phyloP scores from a whole-genome alignment of 2,113 vertebrate species.

The Agapornis roseicollis region DNA sequence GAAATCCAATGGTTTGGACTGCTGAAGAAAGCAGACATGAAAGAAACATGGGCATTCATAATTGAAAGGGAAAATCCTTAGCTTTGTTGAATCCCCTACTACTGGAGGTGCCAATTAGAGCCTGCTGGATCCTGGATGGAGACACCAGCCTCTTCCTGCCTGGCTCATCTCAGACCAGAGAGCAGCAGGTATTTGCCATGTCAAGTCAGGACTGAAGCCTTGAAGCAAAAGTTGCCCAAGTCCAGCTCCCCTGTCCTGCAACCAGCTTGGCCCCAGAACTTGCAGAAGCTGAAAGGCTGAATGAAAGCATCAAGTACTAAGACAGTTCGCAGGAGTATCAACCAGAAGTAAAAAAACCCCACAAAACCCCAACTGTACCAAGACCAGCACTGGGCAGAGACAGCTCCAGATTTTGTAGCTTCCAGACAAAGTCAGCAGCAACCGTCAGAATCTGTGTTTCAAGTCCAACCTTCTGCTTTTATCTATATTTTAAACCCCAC shows the following conservation, averaged over 20 bases:
- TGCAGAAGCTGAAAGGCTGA: conserved; percentile 29
- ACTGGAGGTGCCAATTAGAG: conserved; percentile 37
- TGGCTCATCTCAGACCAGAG: fast-evolving
- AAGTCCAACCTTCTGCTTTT: conserved; percentile 92
- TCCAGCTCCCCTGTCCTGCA: neutral
- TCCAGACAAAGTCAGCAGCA: conserved; percentile 73
- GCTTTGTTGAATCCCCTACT: neutral
- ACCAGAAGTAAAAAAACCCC: neutral
- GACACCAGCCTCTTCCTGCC: neutral
- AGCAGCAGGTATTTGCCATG: neutral
- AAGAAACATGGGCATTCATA: conserved; percentile 35
- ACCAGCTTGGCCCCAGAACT: conserved; percentile 22
- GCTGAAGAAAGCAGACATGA: neutral
- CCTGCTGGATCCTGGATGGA: neutral
- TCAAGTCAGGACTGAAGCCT: neutral
- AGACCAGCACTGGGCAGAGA: conserved; percentile 10
- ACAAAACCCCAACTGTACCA: neutral
- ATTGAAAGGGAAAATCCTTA: conserved; percentile 33
- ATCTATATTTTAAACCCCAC: conserved; percentile 98
- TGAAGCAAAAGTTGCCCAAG: neutral
- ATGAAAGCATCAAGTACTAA: conserved; percentile 44
- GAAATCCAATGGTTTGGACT: neutral
- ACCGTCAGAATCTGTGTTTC: conserved; percentile 79
- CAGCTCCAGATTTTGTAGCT: conserved; percentile 69
- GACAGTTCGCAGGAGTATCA: conserved; percentile 19